Evolutionary conservation across 2,113 vertebrate genomes (phyloP).

Genomic region (Nothobranchius furzeri): DNA sequence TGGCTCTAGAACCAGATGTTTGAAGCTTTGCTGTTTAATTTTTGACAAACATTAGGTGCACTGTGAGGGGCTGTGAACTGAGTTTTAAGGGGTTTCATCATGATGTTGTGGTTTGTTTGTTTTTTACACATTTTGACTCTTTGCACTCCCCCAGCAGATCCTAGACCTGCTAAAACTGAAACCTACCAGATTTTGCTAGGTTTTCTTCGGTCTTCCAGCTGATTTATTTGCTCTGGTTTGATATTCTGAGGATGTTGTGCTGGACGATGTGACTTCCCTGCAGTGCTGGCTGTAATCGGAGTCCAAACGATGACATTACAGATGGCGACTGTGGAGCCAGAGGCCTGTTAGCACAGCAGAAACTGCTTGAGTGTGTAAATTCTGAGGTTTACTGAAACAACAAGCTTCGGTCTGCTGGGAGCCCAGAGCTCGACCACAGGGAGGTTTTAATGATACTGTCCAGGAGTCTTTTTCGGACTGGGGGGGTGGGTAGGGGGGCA

Average conservation of each 20-base stretch:
- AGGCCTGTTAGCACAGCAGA: slow-evolving; percentile 31
- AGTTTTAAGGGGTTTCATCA: too few species aligned
- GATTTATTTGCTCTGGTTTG: slow-evolving; percentile 2
- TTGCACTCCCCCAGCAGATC: too few species aligned
- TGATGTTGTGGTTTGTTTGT: too few species aligned
- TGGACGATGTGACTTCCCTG: neutral
- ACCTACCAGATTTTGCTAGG: neutral
- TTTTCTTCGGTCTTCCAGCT: neutral
- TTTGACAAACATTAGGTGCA: too few species aligned
- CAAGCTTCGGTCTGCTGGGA: slow-evolving; percentile 43
- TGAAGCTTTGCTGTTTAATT: too few species aligned
- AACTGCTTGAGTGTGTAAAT: slow-evolving; percentile 48
- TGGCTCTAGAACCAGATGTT: too few species aligned
- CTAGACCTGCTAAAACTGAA: too few species aligned
- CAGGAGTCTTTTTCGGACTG: slow-evolving; percentile 24
- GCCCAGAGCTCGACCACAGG: slow-evolving; percentile 43
- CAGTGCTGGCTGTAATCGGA: slow-evolving; percentile 10
- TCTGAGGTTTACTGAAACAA: slow-evolving; percentile 53
- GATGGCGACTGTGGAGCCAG: slow-evolving; percentile 27
- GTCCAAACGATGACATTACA: slow-evolving; percentile 17
- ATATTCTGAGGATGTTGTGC: neutral
- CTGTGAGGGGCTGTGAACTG: too few species aligned
- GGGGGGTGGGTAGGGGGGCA: neutral
- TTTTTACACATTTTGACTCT: too few species aligned
- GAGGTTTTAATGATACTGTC: slow-evolving; percentile 57